Evolutionary conservation across 2,113 vertebrate genomes (phyloP).

Genomic region (Aptenodytes patagonicus): DNA sequence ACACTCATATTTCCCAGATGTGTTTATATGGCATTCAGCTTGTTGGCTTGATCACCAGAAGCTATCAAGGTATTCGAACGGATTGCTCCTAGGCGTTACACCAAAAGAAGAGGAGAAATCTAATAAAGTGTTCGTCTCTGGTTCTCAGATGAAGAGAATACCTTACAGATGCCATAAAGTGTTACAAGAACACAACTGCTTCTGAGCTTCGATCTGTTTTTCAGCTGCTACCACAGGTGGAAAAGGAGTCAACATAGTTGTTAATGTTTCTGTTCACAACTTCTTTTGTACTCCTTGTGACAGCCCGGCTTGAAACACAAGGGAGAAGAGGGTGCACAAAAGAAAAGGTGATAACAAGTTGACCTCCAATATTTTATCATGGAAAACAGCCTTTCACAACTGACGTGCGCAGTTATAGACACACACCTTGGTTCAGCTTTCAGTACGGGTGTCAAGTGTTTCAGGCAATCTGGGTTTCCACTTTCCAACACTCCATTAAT

Average conservation of each 20-base stretch:
- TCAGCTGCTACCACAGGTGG: not conserved
- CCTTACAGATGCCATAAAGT: constrained; percentile 14
- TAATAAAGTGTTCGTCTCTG: constrained; percentile 38
- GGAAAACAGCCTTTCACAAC: not conserved
- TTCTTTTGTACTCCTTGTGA: not conserved
- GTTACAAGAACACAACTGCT: constrained; percentile 28
- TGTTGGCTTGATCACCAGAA: constrained; percentile 23
- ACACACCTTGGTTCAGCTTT: constrained; percentile 1
- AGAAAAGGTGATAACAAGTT: not conserved
- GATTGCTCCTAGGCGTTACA: not conserved
- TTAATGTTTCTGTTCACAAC: not conserved
- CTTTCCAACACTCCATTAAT: constrained; percentile 37
- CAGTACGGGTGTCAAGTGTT: not conserved
- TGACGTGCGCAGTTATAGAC: accelerated
- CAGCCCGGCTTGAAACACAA: not conserved
- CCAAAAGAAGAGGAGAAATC: constrained; percentile 39
- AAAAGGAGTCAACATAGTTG: not conserved
- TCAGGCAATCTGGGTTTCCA: constrained; percentile 22
- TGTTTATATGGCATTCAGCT: not conserved
- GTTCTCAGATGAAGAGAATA: constrained; percentile 44
- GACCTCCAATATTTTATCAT: not conserved
- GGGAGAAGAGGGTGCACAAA: not conserved
- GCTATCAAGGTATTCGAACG: not conserved
- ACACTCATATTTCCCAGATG: not conserved
- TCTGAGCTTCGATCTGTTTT: constrained; percentile 43